Evolutionary conservation across 1,140 invertebrate species (phyloP).

Genomic region (Probaryconus sp.): DNA sequence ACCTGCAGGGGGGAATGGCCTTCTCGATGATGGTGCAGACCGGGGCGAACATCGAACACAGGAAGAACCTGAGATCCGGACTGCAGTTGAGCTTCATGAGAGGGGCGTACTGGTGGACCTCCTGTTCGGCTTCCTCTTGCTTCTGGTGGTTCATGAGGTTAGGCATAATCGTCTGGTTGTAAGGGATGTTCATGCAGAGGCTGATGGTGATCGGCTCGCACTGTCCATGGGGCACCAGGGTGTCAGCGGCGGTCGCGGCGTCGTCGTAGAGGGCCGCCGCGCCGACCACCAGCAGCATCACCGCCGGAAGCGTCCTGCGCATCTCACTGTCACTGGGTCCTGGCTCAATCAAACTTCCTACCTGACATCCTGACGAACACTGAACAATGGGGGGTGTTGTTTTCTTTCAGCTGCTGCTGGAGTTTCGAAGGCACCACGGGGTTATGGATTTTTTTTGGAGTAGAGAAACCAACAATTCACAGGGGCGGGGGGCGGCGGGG

Average conservation of each 20-base stretch:
- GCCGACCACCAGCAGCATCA: slow-evolving; percentile 25
- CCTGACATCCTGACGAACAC: too few species aligned
- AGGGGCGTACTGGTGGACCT: slow-evolving; percentile 96
- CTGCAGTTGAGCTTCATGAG: slow-evolving; percentile 98
- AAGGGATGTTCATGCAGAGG: slow-evolving; percentile 93
- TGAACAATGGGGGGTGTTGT: too few species aligned
- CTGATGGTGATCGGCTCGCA: slow-evolving; percentile 96
- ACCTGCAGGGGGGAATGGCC: slow-evolving; percentile 94
- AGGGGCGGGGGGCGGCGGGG: too few species aligned
- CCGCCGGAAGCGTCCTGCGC: not conserved
- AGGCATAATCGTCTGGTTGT: slow-evolving; percentile 98
- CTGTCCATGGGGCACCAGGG: slow-evolving; percentile 85
- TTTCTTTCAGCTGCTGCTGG: too few species aligned
- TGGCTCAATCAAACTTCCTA: too few species aligned
- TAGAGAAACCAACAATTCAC: too few species aligned
- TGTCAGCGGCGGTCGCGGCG: slow-evolving; percentile 77
- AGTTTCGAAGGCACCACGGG: too few species aligned
- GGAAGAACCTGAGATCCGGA: slow-evolving; percentile 94
- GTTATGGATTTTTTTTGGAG: too few species aligned
- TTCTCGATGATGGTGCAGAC: slow-evolving; percentile 95
- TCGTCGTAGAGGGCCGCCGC: slow-evolving; percentile 32
- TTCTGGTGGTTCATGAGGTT: slow-evolving; percentile 95
- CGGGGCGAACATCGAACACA: slow-evolving; percentile 97
- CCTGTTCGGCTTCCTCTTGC: slow-evolving; percentile 96
- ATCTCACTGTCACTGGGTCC: too few species aligned